Evolutionary conservation across 1,140 invertebrate genomes (phyloP), one percentile per base, ranked within the genome.

Genomic region (Anoplolepis gracilipes): DNA sequence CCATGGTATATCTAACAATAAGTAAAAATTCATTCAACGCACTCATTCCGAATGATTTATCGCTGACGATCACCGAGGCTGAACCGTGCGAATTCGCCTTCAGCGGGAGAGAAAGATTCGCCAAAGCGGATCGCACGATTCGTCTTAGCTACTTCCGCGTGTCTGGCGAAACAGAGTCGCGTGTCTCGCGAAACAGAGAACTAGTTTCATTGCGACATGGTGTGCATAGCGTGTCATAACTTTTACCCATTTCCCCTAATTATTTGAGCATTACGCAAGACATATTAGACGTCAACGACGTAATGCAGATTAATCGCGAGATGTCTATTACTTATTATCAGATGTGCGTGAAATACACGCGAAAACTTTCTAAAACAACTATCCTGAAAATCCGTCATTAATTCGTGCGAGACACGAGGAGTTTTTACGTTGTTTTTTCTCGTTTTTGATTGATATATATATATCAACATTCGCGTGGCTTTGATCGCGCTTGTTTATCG

Each of bases 311-410:
- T 81, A 82, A 82, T 82, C 25, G 25, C 78, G 28, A 59, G 78
- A 82, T 59, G 36, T 25, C 16, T 33, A 59, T 42, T 25, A 81
- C 25, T 7, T 19, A 28, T 7, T 28, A 28, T 7, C 25, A 11
- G 78, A 82, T 72, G 49, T 59, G 53, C 78, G 36, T 82, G 67
- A 73, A 72, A 78, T 62, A 84, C 78, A 53, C 59, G 36, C 42
- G 72, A 42, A 59, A 86, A 85, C 81, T 88, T 85, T 86, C 65
- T 89, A 89, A 77, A 79, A 82, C 30, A 73, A 86, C 89, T 88
- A 86, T 86, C 49, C 79, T 59, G 53, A 59, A 73, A 73, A 55
- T 72, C 36, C 42, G 42, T 22, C 22, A 30, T 30, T 30, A 39
- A 70, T 82, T 25, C 8, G 53, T n/a, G 28, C 5, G 28, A 22